Evolutionary conservation across 1,140 invertebrate species (phyloP).

Genomic region (Bombus waltoni): DNA sequence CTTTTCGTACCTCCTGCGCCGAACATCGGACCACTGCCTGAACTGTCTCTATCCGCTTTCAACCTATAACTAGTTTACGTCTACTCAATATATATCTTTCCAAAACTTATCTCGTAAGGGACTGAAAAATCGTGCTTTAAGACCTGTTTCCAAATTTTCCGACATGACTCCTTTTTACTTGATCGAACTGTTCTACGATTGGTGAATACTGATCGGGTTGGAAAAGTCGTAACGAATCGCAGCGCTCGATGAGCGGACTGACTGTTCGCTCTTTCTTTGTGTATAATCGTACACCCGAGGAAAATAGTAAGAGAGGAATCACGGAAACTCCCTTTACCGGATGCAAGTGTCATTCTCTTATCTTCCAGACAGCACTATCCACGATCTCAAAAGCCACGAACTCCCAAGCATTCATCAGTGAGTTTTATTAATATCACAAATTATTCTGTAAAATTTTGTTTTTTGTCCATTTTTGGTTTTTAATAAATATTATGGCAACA

Average conservation of each 20-base stretch:
- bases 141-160: constrained; percentile 36
- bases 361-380: constrained; percentile 53
- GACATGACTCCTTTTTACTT: neutral
- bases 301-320: constrained; percentile 52
- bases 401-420: constrained; percentile 40
- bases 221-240: constrained; percentile 19
- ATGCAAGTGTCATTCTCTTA: constrained; percentile 64
- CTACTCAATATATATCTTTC: constrained; percentile 15
- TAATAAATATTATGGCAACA: neutral
- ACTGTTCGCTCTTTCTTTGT: constrained; percentile 29
- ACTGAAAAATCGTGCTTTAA: constrained; percentile 20
- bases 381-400: constrained; percentile 50
- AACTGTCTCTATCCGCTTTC: constrained; percentile 5
- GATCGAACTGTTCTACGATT: neutral
- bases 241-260: neutral
- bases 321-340: constrained; percentile 64
- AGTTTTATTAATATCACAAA: constrained; percentile 47
- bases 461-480: neutral
- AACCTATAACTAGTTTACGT: constrained; percentile 10
- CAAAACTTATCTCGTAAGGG: constrained; percentile 8
- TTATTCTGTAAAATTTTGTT: constrained; percentile 4
- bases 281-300: constrained; percentile 1
- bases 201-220: neutral
- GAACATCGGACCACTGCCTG: constrained; percentile 19
- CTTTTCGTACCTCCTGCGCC: constrained; percentile 28